Base-by-base conservation (phyloP, 1,140 invertebrate genomes). In the Pseudomyrmex flavicornis region DNA sequence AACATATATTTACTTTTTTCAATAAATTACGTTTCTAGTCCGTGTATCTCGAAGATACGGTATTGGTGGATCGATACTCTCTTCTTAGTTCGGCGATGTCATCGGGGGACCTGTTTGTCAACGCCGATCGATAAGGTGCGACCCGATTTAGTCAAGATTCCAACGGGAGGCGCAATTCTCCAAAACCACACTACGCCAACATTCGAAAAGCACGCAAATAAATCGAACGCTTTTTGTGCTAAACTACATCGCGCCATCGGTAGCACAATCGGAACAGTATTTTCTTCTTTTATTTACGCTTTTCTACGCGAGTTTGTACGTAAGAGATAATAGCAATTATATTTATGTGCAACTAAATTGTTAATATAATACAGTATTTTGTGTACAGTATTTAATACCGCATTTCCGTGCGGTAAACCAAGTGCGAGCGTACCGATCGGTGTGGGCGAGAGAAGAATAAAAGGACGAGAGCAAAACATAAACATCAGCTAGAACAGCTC, bases 111-210 rank as follows among this genome's bases (percentile, higher is more conserved):
- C 66, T 5, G 76, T 59, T 74, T 66, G 84, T 74, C 84, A 52
- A 46, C 20, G 22, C 5, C 26, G 62, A 70, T 82, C 85, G 84
- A 86, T 82, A 85, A 85, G 48, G 54, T 26, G 59, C 69, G 85
- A 63, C 75, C 76, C 59, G 76, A 85, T 85, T 85, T 66, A 59
- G 20, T 12, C 50, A 46, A 59, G 52, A 54, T 66, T 73, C 54
- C 52, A n/a, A 15, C 10, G 15, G 15, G 26, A 46, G 22, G 12
- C 61, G 13, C 13, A 35, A 35, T 35, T 35, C 54, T 13, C 26
- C 17, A 13, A 54, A 44, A 44, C 17, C 10, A n/a, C 26, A 20
- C 10, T 44, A 54, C 5, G 35, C 8, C 17, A 10, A 4, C 10
- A 56, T 73, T 59, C 7, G 13, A 52, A 66, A 44, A 66, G 66